Percentiles rank a stretch among this genome's conserved stretches.
These are phyloP conservation scores for Dioctria linearis DNA, from an alignment of 2,888 invertebrate genomes.

Conservation along the genomic window DNA sequence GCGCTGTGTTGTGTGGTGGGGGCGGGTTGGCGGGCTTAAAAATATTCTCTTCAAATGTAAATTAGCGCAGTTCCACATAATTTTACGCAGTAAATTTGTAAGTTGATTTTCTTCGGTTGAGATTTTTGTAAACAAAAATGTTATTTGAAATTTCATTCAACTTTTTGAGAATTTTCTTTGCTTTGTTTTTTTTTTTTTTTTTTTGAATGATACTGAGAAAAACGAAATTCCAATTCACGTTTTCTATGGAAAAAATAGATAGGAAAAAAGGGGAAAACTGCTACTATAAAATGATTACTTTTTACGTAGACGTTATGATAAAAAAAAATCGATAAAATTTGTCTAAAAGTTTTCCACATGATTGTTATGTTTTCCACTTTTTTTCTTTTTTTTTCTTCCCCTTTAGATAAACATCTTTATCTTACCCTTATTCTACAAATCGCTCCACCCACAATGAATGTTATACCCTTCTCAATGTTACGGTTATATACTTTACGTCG, in stretches of 20 bases:
- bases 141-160: not conserved
- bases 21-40: not conserved
- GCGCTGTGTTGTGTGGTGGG: too few relatives aligned
- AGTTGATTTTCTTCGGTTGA: slow-evolving; percentile 19
- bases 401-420: slow-evolving; percentile 9
- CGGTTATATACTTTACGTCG: not conserved
- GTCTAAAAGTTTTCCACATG: slow-evolving; percentile 1
- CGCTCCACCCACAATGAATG: not conserved
- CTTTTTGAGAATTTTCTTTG: not conserved
- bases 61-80: slow-evolving; percentile 9
- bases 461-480: not conserved
- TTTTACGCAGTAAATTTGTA: slow-evolving; percentile 25
- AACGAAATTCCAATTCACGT: too few relatives aligned
- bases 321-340: slow-evolving; percentile 25
- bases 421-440: not conserved
- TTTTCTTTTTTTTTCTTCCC: not conserved
- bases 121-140: slow-evolving; percentile 19
- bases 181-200: not conserved
- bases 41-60: slow-evolving; percentile 34
- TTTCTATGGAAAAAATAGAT: too few relatives aligned
- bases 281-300: too few relatives aligned
- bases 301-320: too few relatives aligned
- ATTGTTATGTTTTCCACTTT: not conserved
- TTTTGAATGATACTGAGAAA: too few relatives aligned
- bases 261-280: too few relatives aligned